phyloP scores from a whole-genome alignment of 1,140 invertebrate genomes.

The Zaprionus camerounensis region DNA sequence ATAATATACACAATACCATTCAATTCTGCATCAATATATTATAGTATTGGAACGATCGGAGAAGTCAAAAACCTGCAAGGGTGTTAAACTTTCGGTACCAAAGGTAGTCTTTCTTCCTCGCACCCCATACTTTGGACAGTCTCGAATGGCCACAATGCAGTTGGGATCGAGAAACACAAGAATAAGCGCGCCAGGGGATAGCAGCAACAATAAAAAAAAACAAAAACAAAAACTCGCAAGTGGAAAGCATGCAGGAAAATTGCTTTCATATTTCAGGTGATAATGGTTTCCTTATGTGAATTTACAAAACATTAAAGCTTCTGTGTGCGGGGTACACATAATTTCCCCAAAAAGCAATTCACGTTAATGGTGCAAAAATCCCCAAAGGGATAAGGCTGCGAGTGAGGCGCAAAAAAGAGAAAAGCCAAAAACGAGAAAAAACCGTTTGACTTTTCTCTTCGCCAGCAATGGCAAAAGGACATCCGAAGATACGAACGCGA shows the following conservation, averaged over 20 bases:
- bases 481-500: constrained; percentile 76
- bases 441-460: constrained; percentile 58
- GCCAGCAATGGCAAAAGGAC: constrained; percentile 71
- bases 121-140: not conserved
- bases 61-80: no score
- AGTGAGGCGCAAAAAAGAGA: constrained; percentile 45
- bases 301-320: constrained; percentile 84
- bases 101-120: no score
- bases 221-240: constrained; percentile 9
- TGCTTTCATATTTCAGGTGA: constrained; percentile 84
- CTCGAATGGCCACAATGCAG: not conserved
- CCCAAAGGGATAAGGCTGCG: constrained; percentile 79
- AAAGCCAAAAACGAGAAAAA: constrained; percentile 29
- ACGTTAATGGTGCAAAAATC: constrained; percentile 81
- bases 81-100: no score
- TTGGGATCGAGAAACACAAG: constrained; percentile 9
- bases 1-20: no score
- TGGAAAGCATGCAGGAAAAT: constrained; percentile 83
- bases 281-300: constrained; percentile 84
- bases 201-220: constrained; percentile 13
- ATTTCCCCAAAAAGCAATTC: constrained; percentile 83
- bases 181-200: constrained; percentile 42
- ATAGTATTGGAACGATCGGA: no score
- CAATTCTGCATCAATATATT: no score
- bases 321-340: constrained; percentile 71